Evolutionary conservation across 2,797 vertebrate species (phyloP).

Genomic region (Sebastiscus tertius): DNA sequence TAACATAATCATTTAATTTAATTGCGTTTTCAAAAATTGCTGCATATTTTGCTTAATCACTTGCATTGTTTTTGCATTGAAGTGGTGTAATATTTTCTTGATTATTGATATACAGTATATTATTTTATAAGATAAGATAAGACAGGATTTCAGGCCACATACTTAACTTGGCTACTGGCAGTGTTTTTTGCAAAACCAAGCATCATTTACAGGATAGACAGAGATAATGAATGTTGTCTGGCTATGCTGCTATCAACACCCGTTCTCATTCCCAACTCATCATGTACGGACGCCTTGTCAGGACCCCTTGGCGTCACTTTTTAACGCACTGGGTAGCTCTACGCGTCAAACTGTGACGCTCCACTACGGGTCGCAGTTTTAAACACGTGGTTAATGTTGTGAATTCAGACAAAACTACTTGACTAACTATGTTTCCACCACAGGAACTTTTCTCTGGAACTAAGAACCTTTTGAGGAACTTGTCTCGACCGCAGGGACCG

Average conservation of each 20-base stretch:
- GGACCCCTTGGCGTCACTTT: neutral
- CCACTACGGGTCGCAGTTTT: neutral
- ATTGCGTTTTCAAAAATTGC: neutral
- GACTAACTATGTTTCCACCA: neutral
- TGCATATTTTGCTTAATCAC: neutral
- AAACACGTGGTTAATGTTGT: neutral
- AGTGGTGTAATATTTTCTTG: neutral
- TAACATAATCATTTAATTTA: neutral
- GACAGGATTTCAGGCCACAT: neutral
- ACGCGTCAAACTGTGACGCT: too few relatives aligned
- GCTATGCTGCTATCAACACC: neutral
- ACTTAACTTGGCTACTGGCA: neutral
- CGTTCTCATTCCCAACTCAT: neutral
- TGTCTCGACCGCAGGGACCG: too few relatives aligned
- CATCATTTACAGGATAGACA: neutral
- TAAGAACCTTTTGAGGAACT: too few relatives aligned
- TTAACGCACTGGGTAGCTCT: too few relatives aligned
- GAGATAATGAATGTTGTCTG: neutral
- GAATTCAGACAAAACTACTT: neutral
- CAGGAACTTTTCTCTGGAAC: too few relatives aligned
- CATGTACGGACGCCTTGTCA: neutral
- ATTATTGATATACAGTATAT: neutral
- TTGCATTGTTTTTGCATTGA: neutral
- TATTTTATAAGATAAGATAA: neutral
- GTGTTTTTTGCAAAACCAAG: neutral